Conservation (phyloP, 2,113 vertebrate genomes). For the Chionomys nivalis region DNA sequence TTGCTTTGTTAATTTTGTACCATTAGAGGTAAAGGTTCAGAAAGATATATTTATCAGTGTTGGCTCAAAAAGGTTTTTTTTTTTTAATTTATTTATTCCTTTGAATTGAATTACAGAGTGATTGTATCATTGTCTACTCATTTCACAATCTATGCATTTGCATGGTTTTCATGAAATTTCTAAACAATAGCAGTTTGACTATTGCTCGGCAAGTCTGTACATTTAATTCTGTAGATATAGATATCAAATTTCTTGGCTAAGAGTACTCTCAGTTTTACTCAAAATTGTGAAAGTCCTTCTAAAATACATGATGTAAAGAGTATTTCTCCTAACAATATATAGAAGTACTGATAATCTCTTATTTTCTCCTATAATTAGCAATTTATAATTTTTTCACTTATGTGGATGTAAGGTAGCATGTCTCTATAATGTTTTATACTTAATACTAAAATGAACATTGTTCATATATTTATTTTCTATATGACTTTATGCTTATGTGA, state of each 20-base stretch:
- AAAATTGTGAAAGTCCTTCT: neutral
- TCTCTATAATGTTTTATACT: neutral
- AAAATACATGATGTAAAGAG: neutral
- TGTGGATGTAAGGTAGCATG: neutral
- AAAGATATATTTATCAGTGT: neutral
- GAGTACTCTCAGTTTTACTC: neutral
- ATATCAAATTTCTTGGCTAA: neutral
- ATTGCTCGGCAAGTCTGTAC: neutral
- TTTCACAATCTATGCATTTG: neutral
- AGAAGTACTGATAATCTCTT: neutral
- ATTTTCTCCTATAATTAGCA: neutral
- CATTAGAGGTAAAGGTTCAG: neutral
- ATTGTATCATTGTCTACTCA: neutral
- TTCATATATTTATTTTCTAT: conserved; percentile 42
- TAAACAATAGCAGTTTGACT: neutral
- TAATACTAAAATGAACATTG: neutral
- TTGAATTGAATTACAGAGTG: neutral
- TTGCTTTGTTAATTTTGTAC: neutral
- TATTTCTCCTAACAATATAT: neutral
- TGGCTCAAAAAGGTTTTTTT: neutral
- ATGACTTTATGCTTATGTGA: neutral
- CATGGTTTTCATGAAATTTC: neutral
- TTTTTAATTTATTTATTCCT: neutral
- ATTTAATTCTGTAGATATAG: neutral
- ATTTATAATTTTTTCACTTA: neutral